phyloP scores from a whole-genome alignment of 2,113 vertebrate genomes.

The Trematocara marginatum region DNA sequence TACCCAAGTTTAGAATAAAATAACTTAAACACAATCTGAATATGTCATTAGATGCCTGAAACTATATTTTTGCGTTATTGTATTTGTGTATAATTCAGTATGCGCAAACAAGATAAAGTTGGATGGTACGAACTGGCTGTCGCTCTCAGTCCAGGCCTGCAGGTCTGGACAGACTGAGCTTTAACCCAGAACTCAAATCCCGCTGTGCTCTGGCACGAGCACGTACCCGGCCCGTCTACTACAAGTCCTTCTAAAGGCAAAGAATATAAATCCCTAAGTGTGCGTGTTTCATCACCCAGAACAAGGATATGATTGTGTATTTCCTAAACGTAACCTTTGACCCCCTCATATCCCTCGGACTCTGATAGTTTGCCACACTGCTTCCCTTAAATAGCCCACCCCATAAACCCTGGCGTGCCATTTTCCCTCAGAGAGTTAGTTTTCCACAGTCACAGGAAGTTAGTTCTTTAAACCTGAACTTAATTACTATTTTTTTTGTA shows the following conservation, averaged over 20 bases:
- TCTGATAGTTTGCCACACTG: constrained; percentile 17
- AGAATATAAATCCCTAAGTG: constrained; percentile 35
- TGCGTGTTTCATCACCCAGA: constrained; percentile 34
- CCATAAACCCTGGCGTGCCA: neutral
- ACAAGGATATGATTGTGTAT: constrained; percentile 55
- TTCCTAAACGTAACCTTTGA: constrained; percentile 62
- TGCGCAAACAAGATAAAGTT: neutral
- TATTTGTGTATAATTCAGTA: neutral
- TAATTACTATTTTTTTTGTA: neutral
- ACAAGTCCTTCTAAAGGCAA: constrained; percentile 19
- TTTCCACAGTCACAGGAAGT: neutral
- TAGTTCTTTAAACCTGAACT: neutral
- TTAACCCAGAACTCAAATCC: constrained; percentile 33
- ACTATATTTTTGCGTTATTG: neutral
- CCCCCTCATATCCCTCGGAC: constrained; percentile 39
- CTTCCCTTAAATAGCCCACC: constrained; percentile 16
- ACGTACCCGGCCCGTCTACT: neutral
- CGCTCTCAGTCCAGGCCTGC: neutral
- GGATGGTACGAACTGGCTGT: neutral
- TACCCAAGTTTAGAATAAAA: neutral
- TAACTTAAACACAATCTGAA: neutral
- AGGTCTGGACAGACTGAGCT: constrained; percentile 20
- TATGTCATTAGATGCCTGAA: neutral
- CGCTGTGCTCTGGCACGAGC: neutral
- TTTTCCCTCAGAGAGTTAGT: neutral